Percentiles rank a stretch among this genome's conserved stretches.
Conservation (phyloP, 2,797 vertebrate species). For the Rallus crepitans region DNA sequence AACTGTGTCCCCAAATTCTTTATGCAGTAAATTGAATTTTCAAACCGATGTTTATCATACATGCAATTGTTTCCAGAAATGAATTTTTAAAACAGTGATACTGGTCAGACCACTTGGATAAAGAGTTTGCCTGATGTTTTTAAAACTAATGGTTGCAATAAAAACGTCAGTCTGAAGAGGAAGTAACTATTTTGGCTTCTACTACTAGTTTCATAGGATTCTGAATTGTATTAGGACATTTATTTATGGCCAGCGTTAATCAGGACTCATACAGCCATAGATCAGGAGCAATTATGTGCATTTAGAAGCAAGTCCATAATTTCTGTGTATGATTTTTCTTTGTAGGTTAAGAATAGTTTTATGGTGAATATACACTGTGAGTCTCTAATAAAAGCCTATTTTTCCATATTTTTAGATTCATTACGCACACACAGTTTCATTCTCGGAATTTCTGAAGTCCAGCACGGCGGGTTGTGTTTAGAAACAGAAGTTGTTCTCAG, state of each 20-base stretch:
- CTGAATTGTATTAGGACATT: background rate
- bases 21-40: slow-evolving; percentile 18
- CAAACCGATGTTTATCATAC: slow-evolving; percentile 4
- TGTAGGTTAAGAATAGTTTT: background rate
- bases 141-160: background rate
- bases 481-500: slow-evolving; percentile 30
- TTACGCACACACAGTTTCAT: background rate
- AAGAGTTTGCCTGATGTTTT: background rate
- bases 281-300: background rate
- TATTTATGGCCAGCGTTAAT: background rate
- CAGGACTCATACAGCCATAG: background rate
- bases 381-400: background rate
- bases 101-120: background rate
- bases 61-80: slow-evolving; percentile 17
- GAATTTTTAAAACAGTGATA: slow-evolving; percentile 6
- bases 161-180: background rate
- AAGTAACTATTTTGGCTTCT: slow-evolving; percentile 25
- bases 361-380: background rate
- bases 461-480: background rate
- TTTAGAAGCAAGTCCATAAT: background rate
- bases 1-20: slow-evolving; percentile 5
- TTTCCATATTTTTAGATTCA: background rate
- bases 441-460: background rate
- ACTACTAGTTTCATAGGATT: background rate
- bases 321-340: background rate